Percentiles rank a stretch among this genome's conserved stretches.
phyloP scores from a whole-genome alignment of 2,888 invertebrate species.

The Agrilus mali region DNA sequence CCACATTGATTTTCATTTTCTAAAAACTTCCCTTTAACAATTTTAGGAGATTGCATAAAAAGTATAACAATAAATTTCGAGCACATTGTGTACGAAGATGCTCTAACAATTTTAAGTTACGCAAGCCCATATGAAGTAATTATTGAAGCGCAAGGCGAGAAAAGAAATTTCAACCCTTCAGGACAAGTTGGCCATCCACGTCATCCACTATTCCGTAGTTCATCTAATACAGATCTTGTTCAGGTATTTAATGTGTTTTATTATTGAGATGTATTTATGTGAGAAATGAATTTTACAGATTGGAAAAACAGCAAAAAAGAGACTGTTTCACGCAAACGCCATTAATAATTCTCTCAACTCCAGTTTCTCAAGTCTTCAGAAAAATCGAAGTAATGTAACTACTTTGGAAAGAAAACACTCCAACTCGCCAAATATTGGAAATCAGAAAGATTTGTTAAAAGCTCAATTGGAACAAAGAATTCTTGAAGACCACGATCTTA shows the following conservation, averaged over 20 bases:
- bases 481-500: slow-evolving; percentile 20
- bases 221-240: slow-evolving; percentile 65
- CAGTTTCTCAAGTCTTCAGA: slow-evolving; percentile 33
- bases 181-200: slow-evolving; percentile 36
- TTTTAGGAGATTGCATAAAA: slow-evolving; percentile 73
- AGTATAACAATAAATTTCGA: slow-evolving; percentile 78
- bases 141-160: slow-evolving; percentile 55
- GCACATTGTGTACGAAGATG: slow-evolving; percentile 83
- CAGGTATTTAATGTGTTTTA: slow-evolving; percentile 34
- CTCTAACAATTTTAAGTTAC: slow-evolving; percentile 76
- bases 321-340: slow-evolving; percentile 33
- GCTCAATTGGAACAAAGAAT: slow-evolving; percentile 26
- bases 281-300: slow-evolving; percentile 18
- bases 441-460: slow-evolving; percentile 14
- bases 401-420: slow-evolving; percentile 29
- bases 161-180: slow-evolving; percentile 13
- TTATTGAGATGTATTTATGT: slow-evolving; percentile 3
- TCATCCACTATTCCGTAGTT: slow-evolving; percentile 67
- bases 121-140: slow-evolving; percentile 84
- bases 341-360: slow-evolving; percentile 30
- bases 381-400: slow-evolving; percentile 27
- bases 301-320: slow-evolving; percentile 25
- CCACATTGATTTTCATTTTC: too few species aligned
- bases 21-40: slow-evolving; percentile 1
- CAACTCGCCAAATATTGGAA: slow-evolving; percentile 15